Percentiles rank a stretch among this genome's conserved stretches.
Conservation (phyloP, 2,113 vertebrate species). For the Ceratotherium simum region DNA sequence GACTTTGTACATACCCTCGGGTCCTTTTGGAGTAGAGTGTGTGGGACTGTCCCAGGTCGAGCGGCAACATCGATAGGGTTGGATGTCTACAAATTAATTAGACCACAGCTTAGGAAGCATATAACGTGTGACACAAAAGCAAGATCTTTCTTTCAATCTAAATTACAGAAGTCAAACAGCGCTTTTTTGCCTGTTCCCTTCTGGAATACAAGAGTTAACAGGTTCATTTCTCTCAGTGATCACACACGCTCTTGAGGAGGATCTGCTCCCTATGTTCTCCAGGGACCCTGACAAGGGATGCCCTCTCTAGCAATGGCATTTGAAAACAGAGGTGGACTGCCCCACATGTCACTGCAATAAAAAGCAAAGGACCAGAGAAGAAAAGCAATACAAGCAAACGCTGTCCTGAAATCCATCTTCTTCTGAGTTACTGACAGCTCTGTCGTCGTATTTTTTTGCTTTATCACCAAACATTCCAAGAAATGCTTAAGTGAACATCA, state of each 20-base stretch:
- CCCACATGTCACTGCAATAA: fast-evolving
- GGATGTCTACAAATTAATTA: slow-evolving; percentile 91
- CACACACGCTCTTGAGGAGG: neutral
- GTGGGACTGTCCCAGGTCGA: slow-evolving; percentile 95
- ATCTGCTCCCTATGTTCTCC: neutral
- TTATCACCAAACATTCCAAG: slow-evolving; percentile 37
- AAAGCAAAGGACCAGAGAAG: neutral
- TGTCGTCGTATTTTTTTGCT: neutral
- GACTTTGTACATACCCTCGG: slow-evolving; percentile 91
- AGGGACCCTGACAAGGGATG: neutral
- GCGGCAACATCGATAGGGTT: slow-evolving; percentile 96
- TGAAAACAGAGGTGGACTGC: neutral
- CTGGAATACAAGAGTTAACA: neutral
- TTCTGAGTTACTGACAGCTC: neutral
- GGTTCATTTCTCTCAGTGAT: neutral
- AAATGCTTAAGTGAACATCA: slow-evolving; percentile 8
- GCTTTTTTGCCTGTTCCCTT: neutral
- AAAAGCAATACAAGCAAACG: fast-evolving
- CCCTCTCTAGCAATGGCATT: neutral
- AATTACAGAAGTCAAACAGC: neutral
- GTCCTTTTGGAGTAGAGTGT: slow-evolving; percentile 98
- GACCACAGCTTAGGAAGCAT: slow-evolving; percentile 61
- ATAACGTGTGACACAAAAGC: neutral
- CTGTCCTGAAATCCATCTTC: neutral
- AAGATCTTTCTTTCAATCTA: neutral